Percentiles rank a stretch among this genome's conserved stretches.
These are phyloP conservation scores for Chelon labrosus DNA, from an alignment of 2,797 vertebrate species.

Conservation along the genomic window DNA sequence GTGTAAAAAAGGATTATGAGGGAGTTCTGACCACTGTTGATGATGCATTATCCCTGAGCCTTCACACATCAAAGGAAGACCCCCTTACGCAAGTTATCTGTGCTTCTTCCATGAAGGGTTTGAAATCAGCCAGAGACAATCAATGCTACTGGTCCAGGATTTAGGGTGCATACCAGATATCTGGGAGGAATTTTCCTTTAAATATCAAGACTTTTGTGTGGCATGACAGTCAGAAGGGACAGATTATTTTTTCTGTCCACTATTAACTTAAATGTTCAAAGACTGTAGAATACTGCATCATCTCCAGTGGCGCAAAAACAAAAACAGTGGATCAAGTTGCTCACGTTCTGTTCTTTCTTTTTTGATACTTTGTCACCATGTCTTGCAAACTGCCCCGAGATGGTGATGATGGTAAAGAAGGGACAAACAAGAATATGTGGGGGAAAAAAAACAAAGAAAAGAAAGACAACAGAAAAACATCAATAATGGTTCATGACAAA, in stretches of 20 bases:
- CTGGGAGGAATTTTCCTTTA: conserved; percentile 6
- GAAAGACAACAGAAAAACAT: conserved; percentile 55
- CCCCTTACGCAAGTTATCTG: conserved; percentile 2
- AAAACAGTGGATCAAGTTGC: conserved; percentile 66
- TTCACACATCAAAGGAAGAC: conserved; percentile 35
- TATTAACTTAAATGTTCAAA: conserved; percentile 42
- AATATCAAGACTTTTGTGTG: conserved; percentile 2
- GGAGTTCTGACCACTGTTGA: conserved; percentile 57
- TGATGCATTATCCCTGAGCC: conserved; percentile 78
- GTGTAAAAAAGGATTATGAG: conserved; percentile 39
- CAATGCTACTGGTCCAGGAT: not conserved
- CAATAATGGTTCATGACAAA: conserved; percentile 45
- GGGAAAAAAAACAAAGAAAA: conserved; percentile 47
- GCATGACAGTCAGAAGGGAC: conserved; percentile 32
- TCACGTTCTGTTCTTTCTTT: conserved; percentile 97
- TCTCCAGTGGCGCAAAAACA: conserved; percentile 60
- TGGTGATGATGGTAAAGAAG: conserved; percentile 50
- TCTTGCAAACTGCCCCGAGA: conserved; percentile 93
- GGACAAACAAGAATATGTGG: conserved; percentile 28
- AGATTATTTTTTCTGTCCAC: conserved; percentile 10
- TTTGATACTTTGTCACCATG: conserved; percentile 99
- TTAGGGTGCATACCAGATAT: not conserved
- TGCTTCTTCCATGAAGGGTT: not conserved
- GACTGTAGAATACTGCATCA: conserved; percentile 74
- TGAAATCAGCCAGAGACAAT: conserved; percentile 14